Evolutionary conservation across 2,797 vertebrate genomes (phyloP), one percentile per base, ranked within the genome.

Genomic region (Halcyon badia): DNA sequence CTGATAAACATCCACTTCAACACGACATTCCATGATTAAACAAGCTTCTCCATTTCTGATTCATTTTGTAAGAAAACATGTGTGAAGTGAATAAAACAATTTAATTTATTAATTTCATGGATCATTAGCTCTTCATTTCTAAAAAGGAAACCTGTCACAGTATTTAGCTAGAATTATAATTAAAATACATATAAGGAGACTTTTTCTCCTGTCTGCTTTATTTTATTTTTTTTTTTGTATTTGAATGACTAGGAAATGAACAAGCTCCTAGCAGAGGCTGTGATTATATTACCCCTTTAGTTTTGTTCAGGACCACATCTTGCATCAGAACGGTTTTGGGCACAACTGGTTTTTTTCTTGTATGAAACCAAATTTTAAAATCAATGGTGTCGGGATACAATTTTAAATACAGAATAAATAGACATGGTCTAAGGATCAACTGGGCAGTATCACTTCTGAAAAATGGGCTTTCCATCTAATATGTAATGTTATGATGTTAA

Each of bases 101-200:
- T 89, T 83, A 39, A 87, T 91, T 91, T 91, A 64, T 85, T 93
- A 28, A 81, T 94, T 94, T 92, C 35, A 39, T n/a, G 65, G 84
- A 49, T 65, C 72, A 81, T 94, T 88, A 95, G 30, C 31, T 92
- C 96, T 94, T 92, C 37, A 81, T 90, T 87, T 89, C 69, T 87
- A 83, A 78, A 92, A 94, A 89, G n/a, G 26, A 92, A 88, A 80
- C 48, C 30, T 92, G 33, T 72, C 72, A 57, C 51, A 86, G n/a
- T 52, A 42, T 69, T 81, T 68, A 94, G 52, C 24, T 86, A 57
- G 52, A 77, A 81, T 62, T 91, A 57, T 75, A 87, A 95, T 78
- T 83, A 93, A 94, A 93, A 89, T 61, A 89, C 18, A 41, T 57
- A 68, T 42, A 64, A 89, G 85, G 14, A 12, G 31, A 72, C 18